Evolutionary conservation across 2,113 vertebrate species (phyloP).

Genomic region (Seriola rivoliana): DNA sequence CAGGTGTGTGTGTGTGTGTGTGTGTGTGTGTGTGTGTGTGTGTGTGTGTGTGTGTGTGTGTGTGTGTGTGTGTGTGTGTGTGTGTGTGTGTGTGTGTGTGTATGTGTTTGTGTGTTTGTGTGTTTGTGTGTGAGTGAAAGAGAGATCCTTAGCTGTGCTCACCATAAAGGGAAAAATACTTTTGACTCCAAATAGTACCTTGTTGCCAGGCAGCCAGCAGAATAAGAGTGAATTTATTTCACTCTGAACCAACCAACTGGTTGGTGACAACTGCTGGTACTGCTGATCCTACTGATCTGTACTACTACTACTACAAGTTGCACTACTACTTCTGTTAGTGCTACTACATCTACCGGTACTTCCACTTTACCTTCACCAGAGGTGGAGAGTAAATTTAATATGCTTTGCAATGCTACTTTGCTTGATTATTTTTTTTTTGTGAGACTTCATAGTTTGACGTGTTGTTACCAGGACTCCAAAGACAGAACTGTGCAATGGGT

Average conservation of each 20-base stretch:
- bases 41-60: slow-evolving; percentile 12
- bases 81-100: slow-evolving; percentile 20
- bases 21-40: slow-evolving; percentile 15
- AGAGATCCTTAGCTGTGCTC: not conserved
- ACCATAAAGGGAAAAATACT: slow-evolving; percentile 62
- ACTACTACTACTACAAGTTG: not conserved
- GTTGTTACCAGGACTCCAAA: no score
- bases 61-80: not conserved
- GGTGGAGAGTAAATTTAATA: not conserved
- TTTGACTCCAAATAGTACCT: slow-evolving; percentile 64
- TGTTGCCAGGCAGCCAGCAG: slow-evolving; percentile 69
- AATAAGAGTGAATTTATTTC: slow-evolving; percentile 49
- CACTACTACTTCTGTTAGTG: not conserved
- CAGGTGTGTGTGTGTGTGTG: slow-evolving; percentile 7
- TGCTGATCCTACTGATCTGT: not conserved
- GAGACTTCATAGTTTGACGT: not conserved
- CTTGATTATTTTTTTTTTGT: not conserved
- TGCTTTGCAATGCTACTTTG: not conserved
- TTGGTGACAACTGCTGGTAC: not conserved
- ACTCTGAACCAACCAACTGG: slow-evolving; percentile 7
- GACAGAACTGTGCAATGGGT: no score
- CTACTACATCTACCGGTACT: not conserved
- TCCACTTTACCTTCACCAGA: not conserved
- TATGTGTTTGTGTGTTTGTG: slow-evolving; percentile 15
- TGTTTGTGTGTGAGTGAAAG: not conserved